Conservation (phyloP, 2,888 invertebrate genomes). For the Teleogryllus oceanicus region DNA sequence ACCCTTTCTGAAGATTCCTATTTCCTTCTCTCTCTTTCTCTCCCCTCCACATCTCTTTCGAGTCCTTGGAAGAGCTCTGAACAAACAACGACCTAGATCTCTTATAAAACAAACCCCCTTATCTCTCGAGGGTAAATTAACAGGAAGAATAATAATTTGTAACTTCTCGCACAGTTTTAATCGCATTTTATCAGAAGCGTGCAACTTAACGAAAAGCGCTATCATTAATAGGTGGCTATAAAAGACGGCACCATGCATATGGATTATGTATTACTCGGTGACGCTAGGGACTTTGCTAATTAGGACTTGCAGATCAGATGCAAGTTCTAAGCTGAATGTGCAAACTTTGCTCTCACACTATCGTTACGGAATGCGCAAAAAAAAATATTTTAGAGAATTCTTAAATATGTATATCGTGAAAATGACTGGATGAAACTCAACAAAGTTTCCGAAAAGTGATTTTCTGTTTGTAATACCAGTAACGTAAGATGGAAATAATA, state of each 20-base stretch:
- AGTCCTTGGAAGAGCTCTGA: too few relatives aligned
- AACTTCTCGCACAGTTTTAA: background rate
- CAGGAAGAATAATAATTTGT: background rate
- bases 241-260: constrained; percentile 3
- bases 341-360: background rate
- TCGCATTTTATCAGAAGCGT: background rate
- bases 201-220: background rate
- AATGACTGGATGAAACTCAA: too few relatives aligned
- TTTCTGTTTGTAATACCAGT: too few relatives aligned
- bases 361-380: too few relatives aligned
- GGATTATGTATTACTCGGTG: background rate
- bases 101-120: background rate
- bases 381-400: too few relatives aligned
- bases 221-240: background rate
- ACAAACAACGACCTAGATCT: too few relatives aligned
- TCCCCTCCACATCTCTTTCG: too few relatives aligned
- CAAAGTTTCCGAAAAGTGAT: too few relatives aligned
- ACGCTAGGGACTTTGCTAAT: background rate
- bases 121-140: constrained; percentile 4
- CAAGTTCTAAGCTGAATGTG: background rate
- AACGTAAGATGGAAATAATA: too few relatives aligned
- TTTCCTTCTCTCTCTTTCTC: too few relatives aligned
- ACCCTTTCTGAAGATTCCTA: too few relatives aligned
- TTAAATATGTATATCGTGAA: too few relatives aligned
- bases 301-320: background rate